These are phyloP conservation scores for Agriopis marginaria DNA, from an alignment of 2,888 invertebrate species.

Conservation along the genomic window DNA sequence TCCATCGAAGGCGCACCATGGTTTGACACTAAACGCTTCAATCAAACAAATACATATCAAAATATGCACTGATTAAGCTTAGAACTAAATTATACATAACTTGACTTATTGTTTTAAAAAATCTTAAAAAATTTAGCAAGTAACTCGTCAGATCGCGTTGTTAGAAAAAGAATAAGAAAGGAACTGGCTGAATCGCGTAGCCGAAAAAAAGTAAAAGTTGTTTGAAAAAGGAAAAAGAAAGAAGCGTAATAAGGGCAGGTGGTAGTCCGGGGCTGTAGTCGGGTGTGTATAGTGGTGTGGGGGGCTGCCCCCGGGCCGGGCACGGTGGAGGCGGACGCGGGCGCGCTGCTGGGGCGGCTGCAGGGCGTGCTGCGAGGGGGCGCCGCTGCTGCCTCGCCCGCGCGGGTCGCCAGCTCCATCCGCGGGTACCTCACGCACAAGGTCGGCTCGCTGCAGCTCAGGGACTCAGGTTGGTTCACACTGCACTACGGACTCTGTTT, in stretches of 20 bases:
- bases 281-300: constrained; percentile 47
- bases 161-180: neutral
- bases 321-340: constrained; percentile 84
- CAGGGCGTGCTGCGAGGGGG: constrained; percentile 89
- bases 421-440: constrained; percentile 90
- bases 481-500: neutral
- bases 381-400: constrained; percentile 89
- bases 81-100: constrained; percentile 19
- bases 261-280: constrained; percentile 9
- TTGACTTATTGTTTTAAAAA: constrained; percentile 1
- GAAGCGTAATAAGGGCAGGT: neutral
- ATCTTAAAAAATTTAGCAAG: neutral
- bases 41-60: constrained; percentile 78
- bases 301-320: constrained; percentile 63
- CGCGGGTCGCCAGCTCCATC: constrained; percentile 91
- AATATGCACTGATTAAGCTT: constrained; percentile 73
- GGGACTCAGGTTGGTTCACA: constrained; percentile 89
- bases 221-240: neutral
- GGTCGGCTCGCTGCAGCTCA: constrained; percentile 88
- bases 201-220: neutral
- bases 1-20: constrained; percentile 69
- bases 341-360: constrained; percentile 88
- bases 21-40: constrained; percentile 58
- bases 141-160: constrained; percentile 9
- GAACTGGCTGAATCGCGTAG: neutral